Conservation (phyloP, 2,888 invertebrate genomes). For the Poecilobothrus nobilitatus region DNA sequence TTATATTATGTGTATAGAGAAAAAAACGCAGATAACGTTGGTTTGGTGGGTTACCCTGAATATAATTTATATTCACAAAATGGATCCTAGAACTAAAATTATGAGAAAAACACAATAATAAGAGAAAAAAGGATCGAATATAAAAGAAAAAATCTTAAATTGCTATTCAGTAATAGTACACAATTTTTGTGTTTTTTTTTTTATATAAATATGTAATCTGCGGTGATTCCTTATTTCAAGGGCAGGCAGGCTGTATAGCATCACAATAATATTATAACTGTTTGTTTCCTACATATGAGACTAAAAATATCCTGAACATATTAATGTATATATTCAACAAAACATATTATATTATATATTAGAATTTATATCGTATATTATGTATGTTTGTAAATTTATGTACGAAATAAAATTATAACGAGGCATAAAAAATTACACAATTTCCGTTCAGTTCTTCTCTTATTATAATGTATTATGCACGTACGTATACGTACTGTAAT, state of each 20-base stretch:
- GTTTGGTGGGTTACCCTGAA: neutral
- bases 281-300: too few species aligned
- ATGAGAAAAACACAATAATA: neutral
- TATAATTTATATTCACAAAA: neutral
- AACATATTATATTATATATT: too few species aligned
- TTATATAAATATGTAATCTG: slow-evolving; percentile 1
- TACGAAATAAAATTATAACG: neutral
- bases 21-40: too few species aligned
- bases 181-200: neutral
- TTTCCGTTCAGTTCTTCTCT: neutral
- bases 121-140: neutral
- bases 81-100: neutral
- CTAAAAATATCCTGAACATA: too few species aligned
- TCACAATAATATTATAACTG: too few species aligned
- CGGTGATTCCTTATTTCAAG: slow-evolving; percentile 1
- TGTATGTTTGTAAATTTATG: neutral
- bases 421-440: slow-evolving; percentile 2
- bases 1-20: too few species aligned
- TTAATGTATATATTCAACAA: too few species aligned
- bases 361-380: too few species aligned
- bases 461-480: too few species aligned
- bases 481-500: too few species aligned
- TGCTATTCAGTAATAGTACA: slow-evolving; percentile 4
- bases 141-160: neutral
- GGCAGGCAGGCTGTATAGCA: neutral